Conservation (phyloP, 2,113 vertebrate genomes). For the Gavialis gangeticus region DNA sequence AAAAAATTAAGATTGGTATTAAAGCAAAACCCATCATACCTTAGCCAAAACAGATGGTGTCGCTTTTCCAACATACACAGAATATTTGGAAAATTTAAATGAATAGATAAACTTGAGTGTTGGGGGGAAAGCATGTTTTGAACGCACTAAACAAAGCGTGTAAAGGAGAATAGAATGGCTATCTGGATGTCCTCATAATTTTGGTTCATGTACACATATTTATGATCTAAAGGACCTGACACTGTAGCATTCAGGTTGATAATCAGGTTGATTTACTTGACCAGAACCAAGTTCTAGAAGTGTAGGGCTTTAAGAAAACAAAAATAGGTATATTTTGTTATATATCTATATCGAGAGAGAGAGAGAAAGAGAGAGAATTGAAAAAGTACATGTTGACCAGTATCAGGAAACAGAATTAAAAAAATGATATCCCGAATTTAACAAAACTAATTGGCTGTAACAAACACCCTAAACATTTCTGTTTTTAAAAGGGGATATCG, state of each 20-base stretch:
- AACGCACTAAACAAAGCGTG: too few relatives aligned
- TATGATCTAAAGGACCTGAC: too few relatives aligned
- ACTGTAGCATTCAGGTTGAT: too few relatives aligned
- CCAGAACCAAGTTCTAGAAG: too few relatives aligned
- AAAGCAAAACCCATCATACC: neutral
- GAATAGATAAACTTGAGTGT: neutral
- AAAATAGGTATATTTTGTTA: too few relatives aligned
- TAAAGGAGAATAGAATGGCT: too few relatives aligned
- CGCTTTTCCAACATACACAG: neutral
- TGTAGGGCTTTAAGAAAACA: too few relatives aligned
- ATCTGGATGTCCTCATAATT: neutral
- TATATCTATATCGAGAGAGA: too few relatives aligned
- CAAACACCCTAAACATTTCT: neutral
- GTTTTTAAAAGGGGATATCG: neutral
- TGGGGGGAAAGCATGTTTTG: neutral
- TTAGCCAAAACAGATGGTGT: neutral
- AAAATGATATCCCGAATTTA: neutral
- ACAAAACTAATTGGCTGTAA: neutral
- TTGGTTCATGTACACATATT: neutral
- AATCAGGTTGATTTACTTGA: too few relatives aligned
- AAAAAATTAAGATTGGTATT: neutral
- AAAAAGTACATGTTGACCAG: neutral
- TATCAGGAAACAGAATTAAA: neutral
- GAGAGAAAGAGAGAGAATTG: neutral
- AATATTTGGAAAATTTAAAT: neutral